Evolutionary conservation across 2,113 vertebrate genomes (phyloP).

Genomic region (Mobula hypostoma): DNA sequence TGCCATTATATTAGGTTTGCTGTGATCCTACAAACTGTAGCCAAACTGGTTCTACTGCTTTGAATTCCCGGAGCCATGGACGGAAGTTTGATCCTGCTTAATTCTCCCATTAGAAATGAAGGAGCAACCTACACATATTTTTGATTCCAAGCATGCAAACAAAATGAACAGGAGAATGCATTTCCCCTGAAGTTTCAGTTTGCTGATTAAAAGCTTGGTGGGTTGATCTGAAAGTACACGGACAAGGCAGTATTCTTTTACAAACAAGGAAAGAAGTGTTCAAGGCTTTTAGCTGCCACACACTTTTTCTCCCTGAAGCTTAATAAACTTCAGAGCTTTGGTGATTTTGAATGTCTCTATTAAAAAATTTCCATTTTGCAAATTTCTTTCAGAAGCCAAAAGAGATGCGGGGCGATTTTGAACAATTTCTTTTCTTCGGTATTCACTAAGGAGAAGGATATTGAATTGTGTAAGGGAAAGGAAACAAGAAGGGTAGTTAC

Average conservation of each 20-base stretch:
- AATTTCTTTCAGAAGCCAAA: not conserved
- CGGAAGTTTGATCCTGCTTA: not conserved
- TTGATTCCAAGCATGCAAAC: not conserved
- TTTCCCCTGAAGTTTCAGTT: not conserved
- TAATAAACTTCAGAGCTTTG: not conserved
- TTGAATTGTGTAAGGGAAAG: no score
- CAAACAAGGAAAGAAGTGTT: not conserved
- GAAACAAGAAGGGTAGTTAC: no score
- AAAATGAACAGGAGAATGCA: not conserved
- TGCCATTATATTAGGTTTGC: not conserved
- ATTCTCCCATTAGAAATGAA: not conserved
- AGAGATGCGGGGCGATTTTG: no score
- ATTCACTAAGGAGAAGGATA: no score
- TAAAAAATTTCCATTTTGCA: not conserved
- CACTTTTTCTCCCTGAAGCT: not conserved
- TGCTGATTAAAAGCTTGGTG: not conserved
- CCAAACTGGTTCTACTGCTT: not conserved
- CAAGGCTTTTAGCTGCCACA: not conserved
- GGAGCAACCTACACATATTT: not conserved
- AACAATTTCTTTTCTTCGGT: no score
- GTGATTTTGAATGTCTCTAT: not conserved
- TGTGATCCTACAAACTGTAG: not conserved
- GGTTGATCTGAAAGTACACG: not conserved
- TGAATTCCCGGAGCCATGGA: not conserved
- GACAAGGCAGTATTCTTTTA: not conserved